Conservation (phyloP, 2,797 vertebrate species). For the Rhinophrynus dorsalis region DNA sequence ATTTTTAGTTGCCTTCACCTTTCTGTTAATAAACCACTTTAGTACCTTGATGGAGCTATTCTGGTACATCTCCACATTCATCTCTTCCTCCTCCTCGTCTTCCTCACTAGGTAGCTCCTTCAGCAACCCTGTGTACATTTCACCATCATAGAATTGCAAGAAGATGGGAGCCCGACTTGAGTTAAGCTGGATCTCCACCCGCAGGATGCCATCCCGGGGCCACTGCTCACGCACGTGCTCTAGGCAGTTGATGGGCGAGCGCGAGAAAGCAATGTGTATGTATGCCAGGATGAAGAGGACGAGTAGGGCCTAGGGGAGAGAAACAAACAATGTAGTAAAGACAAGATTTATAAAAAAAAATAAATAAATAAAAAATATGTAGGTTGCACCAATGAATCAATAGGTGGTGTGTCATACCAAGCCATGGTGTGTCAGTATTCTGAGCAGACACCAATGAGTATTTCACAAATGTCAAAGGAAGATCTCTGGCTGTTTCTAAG, state of each 20-base stretch:
- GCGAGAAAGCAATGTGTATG: slow-evolving; percentile 96
- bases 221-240: slow-evolving; percentile 91
- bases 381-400: no score
- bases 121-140: slow-evolving; percentile 73
- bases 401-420: no score
- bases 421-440: no score
- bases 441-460: no score
- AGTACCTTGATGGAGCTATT: slow-evolving; percentile 90
- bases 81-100: slow-evolving; percentile 82
- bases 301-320: slow-evolving; percentile 79
- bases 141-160: slow-evolving; percentile 83
- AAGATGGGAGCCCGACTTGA: slow-evolving; percentile 86
- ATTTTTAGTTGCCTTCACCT: no score
- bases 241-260: slow-evolving; percentile 93
- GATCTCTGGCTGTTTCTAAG: no score
- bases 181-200: slow-evolving; percentile 93
- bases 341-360: no score
- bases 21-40: no score
- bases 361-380: no score
- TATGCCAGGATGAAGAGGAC: slow-evolving; percentile 96
- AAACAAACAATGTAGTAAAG: background rate
- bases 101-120: slow-evolving; percentile 61
- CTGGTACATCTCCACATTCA: slow-evolving; percentile 88
- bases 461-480: no score
- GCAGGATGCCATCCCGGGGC: slow-evolving; percentile 89